Conservation (phyloP, 2,797 vertebrate genomes). For the Choloepus didactylus region DNA sequence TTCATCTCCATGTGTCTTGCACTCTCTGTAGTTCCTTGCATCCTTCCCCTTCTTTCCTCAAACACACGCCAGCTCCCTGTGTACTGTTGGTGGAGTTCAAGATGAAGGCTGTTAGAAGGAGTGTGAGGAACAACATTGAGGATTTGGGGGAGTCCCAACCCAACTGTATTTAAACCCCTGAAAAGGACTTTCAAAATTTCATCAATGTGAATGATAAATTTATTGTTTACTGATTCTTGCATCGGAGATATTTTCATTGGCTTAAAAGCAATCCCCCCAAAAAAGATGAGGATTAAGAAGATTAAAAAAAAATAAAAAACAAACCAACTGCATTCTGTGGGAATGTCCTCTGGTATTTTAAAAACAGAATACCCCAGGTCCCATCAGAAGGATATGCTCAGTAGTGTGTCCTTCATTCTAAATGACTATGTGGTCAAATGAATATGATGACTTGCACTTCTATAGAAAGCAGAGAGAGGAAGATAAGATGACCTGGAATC, state of each 20-base stretch:
- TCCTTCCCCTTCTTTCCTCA: background rate
- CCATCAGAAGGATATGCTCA: background rate
- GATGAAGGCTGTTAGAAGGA: background rate
- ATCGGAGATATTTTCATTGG: slow-evolving; percentile 24
- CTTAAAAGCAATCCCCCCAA: background rate
- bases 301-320: background rate
- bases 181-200: background rate
- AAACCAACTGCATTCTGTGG: background rate
- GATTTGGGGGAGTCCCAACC: background rate
- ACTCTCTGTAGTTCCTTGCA: slow-evolving; percentile 73
- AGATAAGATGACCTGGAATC: background rate
- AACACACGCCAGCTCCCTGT: background rate
- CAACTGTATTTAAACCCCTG: background rate
- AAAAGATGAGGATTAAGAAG: background rate
- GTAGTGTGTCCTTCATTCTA: background rate
- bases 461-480: no score
- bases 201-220: background rate
- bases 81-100: background rate
- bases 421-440: background rate
- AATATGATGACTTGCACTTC: background rate
- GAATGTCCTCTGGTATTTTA: slow-evolving; percentile 11
- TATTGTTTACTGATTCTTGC: slow-evolving; percentile 38
- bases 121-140: background rate
- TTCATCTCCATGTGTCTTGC: slow-evolving; percentile 82
- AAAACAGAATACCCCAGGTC: background rate